phyloP scores from a whole-genome alignment of 2,113 vertebrate genomes.

The Eubucco bourcierii region DNA sequence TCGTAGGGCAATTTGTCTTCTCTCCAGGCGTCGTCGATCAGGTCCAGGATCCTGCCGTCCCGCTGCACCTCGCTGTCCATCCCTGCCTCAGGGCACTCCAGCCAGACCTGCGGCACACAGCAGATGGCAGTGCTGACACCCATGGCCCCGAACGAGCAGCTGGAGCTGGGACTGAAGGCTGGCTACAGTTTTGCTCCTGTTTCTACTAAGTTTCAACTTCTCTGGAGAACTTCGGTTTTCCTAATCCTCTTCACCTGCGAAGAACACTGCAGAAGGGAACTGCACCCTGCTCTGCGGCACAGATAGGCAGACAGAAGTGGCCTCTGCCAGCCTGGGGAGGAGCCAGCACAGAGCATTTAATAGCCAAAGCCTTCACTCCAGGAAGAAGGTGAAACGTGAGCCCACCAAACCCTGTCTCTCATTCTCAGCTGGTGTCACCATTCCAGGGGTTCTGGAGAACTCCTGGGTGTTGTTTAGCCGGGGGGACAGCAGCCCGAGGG shows the following conservation, averaged over 20 bases:
- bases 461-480: too few species aligned
- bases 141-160: not conserved
- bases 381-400: not conserved
- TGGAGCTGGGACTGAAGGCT: fast-evolving
- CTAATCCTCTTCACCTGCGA: not conserved
- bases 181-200: not conserved
- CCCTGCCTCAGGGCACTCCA: not conserved
- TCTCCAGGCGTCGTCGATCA: conserved; percentile 97
- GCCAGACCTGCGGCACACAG: conserved; percentile 33
- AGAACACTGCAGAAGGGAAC: not conserved
- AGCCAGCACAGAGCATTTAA: too few species aligned
- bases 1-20: conserved; percentile 95
- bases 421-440: fast-evolving
- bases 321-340: not conserved
- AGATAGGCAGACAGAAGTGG: not conserved
- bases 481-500: too few species aligned
- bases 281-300: not conserved
- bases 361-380: not conserved
- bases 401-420: not conserved
- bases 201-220: not conserved
- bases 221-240: not conserved
- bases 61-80: conserved; percentile 98
- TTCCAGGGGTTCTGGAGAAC: not conserved
- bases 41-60: conserved; percentile 93
- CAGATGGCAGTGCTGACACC: not conserved